These are phyloP conservation scores for Zoanthus sociatus DNA, from an alignment of 92 coral and sea anemone species.

Conservation along the genomic window DNA sequence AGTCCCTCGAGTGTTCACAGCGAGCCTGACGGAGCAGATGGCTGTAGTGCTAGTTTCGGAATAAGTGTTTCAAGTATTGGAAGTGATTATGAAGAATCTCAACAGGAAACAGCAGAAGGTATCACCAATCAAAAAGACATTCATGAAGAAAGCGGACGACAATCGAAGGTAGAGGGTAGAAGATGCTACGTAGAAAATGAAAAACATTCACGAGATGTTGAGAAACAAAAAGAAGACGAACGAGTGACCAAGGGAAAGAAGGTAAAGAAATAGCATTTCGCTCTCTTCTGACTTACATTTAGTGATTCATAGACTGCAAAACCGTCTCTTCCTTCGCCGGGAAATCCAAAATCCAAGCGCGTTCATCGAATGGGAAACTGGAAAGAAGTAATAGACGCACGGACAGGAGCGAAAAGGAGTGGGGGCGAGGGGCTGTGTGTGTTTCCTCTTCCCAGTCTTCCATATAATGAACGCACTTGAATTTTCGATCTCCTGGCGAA, in stretches of 20 bases:
- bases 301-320: no score
- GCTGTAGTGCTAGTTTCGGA: slow-evolving; percentile 81
- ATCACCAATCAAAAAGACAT: slow-evolving; percentile 24
- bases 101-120: slow-evolving; percentile 26
- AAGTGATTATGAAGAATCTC: slow-evolving; percentile 69
- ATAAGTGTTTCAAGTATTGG: slow-evolving; percentile 92
- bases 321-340: no score
- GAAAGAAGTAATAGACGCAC: no score
- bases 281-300: not conserved
- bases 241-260: not conserved
- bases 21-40: slow-evolving; percentile 84
- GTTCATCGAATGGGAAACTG: no score
- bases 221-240: not conserved
- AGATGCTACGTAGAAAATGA: not conserved
- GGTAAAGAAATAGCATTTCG: not conserved
- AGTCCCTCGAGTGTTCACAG: slow-evolving; percentile 81
- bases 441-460: no score
- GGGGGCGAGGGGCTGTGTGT: no score
- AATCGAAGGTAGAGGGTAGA: not conserved
- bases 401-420: no score
- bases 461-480: no score
- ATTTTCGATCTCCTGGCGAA: no score
- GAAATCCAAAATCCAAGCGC: no score
- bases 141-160: not conserved
- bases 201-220: not conserved